Conservation (phyloP, 2,113 vertebrate species). For the Romanogobio albipinnatus region DNA sequence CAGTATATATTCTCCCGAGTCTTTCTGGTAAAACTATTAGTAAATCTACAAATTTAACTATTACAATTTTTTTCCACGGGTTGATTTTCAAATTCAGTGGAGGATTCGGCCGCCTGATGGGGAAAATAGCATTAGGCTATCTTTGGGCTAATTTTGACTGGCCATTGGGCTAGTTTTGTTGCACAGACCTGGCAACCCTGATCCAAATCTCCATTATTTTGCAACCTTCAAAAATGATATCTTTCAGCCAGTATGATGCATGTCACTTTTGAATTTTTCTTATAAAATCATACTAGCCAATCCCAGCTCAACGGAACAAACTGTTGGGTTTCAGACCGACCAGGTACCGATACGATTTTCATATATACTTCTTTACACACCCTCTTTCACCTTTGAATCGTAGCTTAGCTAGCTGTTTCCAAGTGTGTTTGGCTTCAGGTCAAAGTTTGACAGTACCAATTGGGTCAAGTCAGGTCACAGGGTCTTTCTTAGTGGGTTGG, state of each 20-base stretch:
- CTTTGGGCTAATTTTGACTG: too few relatives aligned
- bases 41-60: too few relatives aligned
- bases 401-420: background rate
- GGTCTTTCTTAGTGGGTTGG: background rate
- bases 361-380: background rate
- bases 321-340: background rate
- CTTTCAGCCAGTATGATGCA: background rate
- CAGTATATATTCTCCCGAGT: too few relatives aligned
- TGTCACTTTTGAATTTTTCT: background rate
- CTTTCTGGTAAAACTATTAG: too few relatives aligned
- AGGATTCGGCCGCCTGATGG: too few relatives aligned
- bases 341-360: background rate
- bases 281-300: background rate
- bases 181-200: too few relatives aligned
- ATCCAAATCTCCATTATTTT: background rate
- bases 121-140: too few relatives aligned
- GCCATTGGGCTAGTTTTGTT: too few relatives aligned
- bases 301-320: background rate
- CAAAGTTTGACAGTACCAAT: slow-evolving; percentile 67
- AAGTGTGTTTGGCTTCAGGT: background rate
- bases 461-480: slow-evolving; percentile 65
- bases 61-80: too few relatives aligned
- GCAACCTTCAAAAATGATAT: background rate
- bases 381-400: background rate
- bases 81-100: too few relatives aligned